Evolutionary conservation across 2,888 invertebrate genomes (phyloP).

Genomic region (Nasonia oneida): DNA sequence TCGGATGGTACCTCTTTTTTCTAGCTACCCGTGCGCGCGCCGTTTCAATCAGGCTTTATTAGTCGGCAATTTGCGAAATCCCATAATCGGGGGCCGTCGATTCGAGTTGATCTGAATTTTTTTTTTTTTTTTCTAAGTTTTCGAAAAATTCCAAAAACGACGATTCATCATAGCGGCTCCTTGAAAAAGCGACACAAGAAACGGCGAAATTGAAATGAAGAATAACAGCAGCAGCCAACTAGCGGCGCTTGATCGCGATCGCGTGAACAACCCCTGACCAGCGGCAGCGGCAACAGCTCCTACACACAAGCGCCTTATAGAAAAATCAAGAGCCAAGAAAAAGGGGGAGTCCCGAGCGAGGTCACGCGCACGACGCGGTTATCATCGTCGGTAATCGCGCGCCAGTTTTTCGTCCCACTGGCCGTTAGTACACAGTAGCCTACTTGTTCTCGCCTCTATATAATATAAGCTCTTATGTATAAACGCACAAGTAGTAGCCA

Average conservation of each 20-base stretch:
- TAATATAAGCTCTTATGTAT: background rate
- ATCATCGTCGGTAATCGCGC: conserved; percentile 58
- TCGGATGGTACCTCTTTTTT: background rate
- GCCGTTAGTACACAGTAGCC: conserved; percentile 66
- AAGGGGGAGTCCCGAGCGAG: conserved; percentile 22
- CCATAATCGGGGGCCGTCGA: conserved; percentile 67
- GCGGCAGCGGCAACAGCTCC: background rate
- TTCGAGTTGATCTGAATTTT: background rate
- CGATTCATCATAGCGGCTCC: background rate
- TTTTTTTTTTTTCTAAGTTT: background rate
- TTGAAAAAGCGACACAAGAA: background rate
- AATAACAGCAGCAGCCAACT: background rate
- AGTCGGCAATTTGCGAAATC: conserved; percentile 74
- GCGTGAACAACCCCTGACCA: conserved; percentile 11
- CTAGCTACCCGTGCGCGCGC: background rate
- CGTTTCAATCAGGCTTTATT: conserved; percentile 73
- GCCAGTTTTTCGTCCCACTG: conserved; percentile 71
- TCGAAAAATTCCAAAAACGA: background rate
- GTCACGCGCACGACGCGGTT: conserved; percentile 2
- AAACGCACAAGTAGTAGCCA: background rate
- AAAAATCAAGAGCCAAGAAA: background rate
- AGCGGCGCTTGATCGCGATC: background rate
- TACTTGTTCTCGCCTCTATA: conserved; percentile 66
- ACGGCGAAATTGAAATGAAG: background rate
- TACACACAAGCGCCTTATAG: background rate